Conservation (phyloP, 2,113 vertebrate genomes). For the Acrocephalus kingi region DNA sequence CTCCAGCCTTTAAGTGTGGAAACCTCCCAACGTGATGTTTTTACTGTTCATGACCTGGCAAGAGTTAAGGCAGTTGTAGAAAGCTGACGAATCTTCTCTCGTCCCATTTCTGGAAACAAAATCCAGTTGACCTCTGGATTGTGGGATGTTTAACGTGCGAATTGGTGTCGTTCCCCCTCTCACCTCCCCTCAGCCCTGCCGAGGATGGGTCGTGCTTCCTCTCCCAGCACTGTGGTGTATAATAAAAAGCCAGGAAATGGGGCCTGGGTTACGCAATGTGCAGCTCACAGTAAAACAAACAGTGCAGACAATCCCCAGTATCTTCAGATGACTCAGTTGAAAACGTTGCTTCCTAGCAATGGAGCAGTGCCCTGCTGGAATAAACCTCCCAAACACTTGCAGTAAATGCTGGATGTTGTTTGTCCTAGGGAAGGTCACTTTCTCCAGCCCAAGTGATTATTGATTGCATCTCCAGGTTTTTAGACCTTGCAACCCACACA, state of each 20-base stretch:
- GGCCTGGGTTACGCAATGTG: conserved; percentile 19
- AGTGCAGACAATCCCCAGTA: conserved; percentile 8
- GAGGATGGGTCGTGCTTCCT: neutral
- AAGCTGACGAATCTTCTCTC: neutral
- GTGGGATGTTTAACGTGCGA: neutral
- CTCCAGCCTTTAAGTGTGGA: neutral
- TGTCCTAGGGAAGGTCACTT: conserved; percentile 1
- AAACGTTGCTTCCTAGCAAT: conserved; percentile 29
- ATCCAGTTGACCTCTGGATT: neutral
- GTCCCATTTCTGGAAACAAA: neutral
- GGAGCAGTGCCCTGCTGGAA: neutral
- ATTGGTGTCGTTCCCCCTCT: neutral
- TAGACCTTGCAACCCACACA: neutral
- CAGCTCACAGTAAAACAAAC: conserved; percentile 36
- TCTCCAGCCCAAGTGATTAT: neutral
- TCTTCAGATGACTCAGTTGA: conserved; percentile 57
- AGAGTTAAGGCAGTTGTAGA: conserved; percentile 2
- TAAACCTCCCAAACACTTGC: neutral
- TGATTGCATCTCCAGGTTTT: neutral
- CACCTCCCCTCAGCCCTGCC: neutral
- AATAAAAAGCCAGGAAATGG: conserved; percentile 44
- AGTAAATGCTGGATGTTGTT: neutral
- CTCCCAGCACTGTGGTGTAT: neutral
- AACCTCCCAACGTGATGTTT: neutral
- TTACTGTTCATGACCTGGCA: conserved; percentile 17